Conservation (phyloP, 2,888 invertebrate genomes). For the Anoplius nigerrimus region DNA sequence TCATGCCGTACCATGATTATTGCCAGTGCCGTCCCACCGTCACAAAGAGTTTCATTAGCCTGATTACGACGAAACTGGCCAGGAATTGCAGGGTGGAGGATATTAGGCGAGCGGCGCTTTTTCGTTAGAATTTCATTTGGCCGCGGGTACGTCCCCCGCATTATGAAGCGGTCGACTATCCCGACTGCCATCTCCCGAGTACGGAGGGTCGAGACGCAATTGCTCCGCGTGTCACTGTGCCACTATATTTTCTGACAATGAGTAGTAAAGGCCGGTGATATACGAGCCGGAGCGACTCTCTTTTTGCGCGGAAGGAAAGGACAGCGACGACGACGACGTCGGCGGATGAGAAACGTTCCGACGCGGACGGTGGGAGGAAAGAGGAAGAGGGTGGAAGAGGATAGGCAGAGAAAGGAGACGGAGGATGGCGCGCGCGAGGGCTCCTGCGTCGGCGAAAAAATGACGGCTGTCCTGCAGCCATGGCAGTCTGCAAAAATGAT, state of each 20-base stretch:
- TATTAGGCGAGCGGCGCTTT: not conserved
- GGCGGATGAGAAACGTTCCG: slow-evolving; percentile 21
- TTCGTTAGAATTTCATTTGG: not conserved
- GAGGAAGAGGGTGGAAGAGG: slow-evolving; percentile 21
- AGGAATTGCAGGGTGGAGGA: not conserved
- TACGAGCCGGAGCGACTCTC: slow-evolving; percentile 41
- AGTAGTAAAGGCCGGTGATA: slow-evolving; percentile 57
- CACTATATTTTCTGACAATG: slow-evolving; percentile 57
- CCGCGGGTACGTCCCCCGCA: not conserved
- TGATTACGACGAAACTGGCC: too few relatives aligned
- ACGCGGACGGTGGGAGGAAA: slow-evolving; percentile 16
- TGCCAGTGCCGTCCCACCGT: too few relatives aligned
- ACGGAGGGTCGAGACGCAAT: not conserved
- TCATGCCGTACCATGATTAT: too few relatives aligned
- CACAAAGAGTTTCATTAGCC: too few relatives aligned
- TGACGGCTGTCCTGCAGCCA: slow-evolving; percentile 53
- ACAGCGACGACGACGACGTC: slow-evolving; percentile 32
- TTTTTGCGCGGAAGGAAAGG: slow-evolving; percentile 31
- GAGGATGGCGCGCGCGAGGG: slow-evolving; percentile 34
- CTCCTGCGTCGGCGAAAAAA: slow-evolving; percentile 45
- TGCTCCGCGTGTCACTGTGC: slow-evolving; percentile 42
- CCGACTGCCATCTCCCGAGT: too few relatives aligned
- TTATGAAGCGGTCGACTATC: too few relatives aligned
- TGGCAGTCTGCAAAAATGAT: slow-evolving; percentile 62
- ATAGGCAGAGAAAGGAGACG: slow-evolving; percentile 20